These are phyloP conservation scores for Pelagia noctiluca DNA, from an alignment of 30 jellyfish, hydroid and myxozoan species.

Conservation along the genomic window DNA sequence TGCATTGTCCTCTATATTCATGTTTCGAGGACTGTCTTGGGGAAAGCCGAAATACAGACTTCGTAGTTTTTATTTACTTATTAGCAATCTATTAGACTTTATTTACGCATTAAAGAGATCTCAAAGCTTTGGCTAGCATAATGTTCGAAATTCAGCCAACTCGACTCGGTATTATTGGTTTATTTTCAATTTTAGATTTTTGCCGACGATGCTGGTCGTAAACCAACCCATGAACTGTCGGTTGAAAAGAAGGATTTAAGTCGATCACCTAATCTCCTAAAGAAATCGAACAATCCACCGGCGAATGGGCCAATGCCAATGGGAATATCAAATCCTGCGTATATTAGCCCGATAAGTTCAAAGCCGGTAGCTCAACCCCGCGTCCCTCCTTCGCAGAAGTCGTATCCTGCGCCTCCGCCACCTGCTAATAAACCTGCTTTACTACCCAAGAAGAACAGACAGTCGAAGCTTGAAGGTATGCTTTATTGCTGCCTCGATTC, in stretches of 20 bases:
- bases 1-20: not conserved
- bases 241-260: conserved; percentile 5
- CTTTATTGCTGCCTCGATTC: too few relatives aligned
- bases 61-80: not conserved
- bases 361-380: conserved; percentile 15
- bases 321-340: conserved; percentile 52
- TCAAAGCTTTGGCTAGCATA: not conserved
- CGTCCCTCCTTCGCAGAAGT: conserved; percentile 54
- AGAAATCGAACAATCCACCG: conserved; percentile 46
- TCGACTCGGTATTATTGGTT: not conserved
- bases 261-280: conserved; percentile 55
- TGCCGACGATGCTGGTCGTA: conserved; percentile 55
- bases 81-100: not conserved
- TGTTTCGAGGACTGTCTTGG: not conserved
- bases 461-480: conserved; percentile 20
- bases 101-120: too few relatives aligned
- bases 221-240: conserved; percentile 18
- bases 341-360: not conserved
- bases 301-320: too few relatives aligned
- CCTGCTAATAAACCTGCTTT: conserved; percentile 36
- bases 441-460: conserved; percentile 54
- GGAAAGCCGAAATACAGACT: not conserved
- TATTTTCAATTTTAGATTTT: conserved; percentile 13
- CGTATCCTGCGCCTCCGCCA: conserved; percentile 71
- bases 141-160: not conserved